Percentiles rank a stretch among this genome's conserved stretches.
phyloP scores from a whole-genome alignment of 2,113 vertebrate genomes.

The human region GRCh38 chr11:63468001-63468500 shows the following conservation, averaged over 20 bases:
- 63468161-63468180: not conserved
- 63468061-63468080: not conserved
- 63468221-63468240: not conserved
- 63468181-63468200: not conserved
- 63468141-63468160: not conserved
- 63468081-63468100: not conserved
- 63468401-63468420: slow-evolving; percentile 81
- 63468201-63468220: not conserved
- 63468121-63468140: not conserved
- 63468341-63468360: slow-evolving; percentile 61
- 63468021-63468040: not conserved
- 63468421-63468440: slow-evolving; percentile 82
- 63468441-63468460: slow-evolving; percentile 75
- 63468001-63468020: not conserved
- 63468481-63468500: not conserved
- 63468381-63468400: slow-evolving; percentile 79
- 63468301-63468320: not conserved
- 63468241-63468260: not conserved
- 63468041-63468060: not conserved
- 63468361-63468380: slow-evolving; percentile 79
- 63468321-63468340: not conserved
- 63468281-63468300: not conserved
- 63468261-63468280: not conserved
- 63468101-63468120: not conserved
- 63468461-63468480: slow-evolving; percentile 13